These are phyloP conservation scores for Agrotis exclamationis DNA, from an alignment of 2,888 invertebrate species.

Conservation along the genomic window DNA sequence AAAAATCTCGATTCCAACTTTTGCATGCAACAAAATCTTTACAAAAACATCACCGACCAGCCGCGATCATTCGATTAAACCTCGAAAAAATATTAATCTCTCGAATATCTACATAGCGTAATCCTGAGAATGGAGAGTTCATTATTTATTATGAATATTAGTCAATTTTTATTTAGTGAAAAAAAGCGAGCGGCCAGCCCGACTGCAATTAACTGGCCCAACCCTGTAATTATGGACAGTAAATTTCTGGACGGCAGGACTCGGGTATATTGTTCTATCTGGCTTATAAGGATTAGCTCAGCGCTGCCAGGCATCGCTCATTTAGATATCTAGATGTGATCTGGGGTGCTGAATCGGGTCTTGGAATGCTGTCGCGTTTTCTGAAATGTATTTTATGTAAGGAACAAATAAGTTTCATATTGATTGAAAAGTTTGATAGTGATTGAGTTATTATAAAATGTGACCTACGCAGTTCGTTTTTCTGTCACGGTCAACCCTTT, in stretches of 20 bases:
- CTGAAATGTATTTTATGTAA: neutral
- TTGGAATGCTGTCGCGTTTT: conserved; percentile 33
- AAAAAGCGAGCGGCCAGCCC: conserved; percentile 87
- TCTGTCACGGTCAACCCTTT: neutral
- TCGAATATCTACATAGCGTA: conserved; percentile 84
- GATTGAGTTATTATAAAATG: neutral
- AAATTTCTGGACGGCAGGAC: conserved; percentile 94
- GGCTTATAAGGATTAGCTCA: conserved; percentile 83
- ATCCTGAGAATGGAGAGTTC: conserved; percentile 88
- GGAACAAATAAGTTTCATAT: neutral
- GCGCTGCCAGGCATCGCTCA: conserved; percentile 70
- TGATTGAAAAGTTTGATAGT: neutral
- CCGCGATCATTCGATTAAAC: conserved; percentile 77
- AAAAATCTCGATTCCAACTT: conserved; percentile 5
- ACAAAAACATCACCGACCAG: conserved; percentile 42
- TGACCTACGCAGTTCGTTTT: neutral
- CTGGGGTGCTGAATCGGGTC: conserved; percentile 36
- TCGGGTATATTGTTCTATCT: conserved; percentile 89
- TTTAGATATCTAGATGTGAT: conserved; percentile 65
- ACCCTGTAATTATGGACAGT: conserved; percentile 97
- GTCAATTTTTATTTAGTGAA: conserved; percentile 91
- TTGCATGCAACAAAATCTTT: conserved; percentile 41
- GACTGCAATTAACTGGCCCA: conserved; percentile 95
- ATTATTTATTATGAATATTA: conserved; percentile 92
- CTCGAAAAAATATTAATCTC: conserved; percentile 82